phyloP scores from a whole-genome alignment of 2,113 vertebrate species.

The Addax nasomaculatus region DNA sequence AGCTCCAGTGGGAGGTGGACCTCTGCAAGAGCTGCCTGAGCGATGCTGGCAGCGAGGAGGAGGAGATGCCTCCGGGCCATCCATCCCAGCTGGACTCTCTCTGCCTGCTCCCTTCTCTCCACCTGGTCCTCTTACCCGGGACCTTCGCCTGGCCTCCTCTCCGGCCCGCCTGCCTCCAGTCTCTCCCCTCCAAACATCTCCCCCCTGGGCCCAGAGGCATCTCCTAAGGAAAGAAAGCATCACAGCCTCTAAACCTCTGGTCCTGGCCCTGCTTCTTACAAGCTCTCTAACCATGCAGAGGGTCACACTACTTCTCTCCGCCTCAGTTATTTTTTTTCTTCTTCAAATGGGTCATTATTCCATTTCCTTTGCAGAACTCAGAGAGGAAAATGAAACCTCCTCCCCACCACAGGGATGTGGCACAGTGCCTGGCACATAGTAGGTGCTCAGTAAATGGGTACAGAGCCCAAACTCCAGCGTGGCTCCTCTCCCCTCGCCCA shows the following conservation, averaged over 20 bases:
- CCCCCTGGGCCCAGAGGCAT: no score
- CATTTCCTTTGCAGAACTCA: neutral
- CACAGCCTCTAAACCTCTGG: no score
- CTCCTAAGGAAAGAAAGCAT: neutral
- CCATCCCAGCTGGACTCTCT: neutral
- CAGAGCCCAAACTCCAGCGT: no score
- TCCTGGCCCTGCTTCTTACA: neutral
- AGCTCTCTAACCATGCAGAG: neutral
- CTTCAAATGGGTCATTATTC: neutral
- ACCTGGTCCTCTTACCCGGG: neutral
- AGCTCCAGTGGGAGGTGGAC: neutral
- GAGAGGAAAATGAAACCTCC: neutral
- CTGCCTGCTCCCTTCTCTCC: neutral
- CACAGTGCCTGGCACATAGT: neutral
- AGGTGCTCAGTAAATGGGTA: neutral
- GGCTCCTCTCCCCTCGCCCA: neutral
- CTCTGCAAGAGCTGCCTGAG: neutral
- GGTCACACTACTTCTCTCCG: neutral
- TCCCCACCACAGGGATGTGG: neutral
- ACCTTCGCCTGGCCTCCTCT: neutral
- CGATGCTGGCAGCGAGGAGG: accelerated
- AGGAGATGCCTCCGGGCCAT: accelerated
- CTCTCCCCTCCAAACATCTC: neutral
- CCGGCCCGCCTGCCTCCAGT: neutral
- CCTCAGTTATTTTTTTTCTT: neutral